phyloP scores from a whole-genome alignment of 2,888 invertebrate species.

The Lordiphosa fenestrarum region DNA sequence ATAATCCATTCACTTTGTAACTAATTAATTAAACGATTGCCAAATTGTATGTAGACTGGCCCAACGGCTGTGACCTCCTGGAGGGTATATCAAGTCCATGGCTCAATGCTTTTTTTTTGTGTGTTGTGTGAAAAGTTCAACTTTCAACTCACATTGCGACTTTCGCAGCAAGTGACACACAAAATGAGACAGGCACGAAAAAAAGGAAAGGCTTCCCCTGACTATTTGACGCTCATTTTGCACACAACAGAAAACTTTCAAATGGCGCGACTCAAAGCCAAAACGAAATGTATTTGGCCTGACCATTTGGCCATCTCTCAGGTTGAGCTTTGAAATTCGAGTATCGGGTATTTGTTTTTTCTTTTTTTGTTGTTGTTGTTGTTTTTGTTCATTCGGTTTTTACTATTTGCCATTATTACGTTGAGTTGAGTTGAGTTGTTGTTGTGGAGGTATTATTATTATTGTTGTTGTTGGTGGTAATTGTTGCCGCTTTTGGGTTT shows the following conservation, averaged over 20 bases:
- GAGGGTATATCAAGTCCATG: slow-evolving; percentile 48
- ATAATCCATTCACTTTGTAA: slow-evolving; percentile 36
- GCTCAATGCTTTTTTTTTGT: slow-evolving; percentile 61
- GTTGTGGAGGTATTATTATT: slow-evolving; percentile 28
- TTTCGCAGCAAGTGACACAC: slow-evolving; percentile 73
- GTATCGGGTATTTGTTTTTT: slow-evolving; percentile 55
- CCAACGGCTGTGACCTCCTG: slow-evolving; percentile 47
- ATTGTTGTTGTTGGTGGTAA: slow-evolving; percentile 53
- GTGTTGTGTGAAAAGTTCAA: slow-evolving; percentile 61
- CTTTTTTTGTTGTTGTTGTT: too few species aligned
- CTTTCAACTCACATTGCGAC: slow-evolving; percentile 66
- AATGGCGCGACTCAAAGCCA: slow-evolving; percentile 44
- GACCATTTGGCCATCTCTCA: slow-evolving; percentile 41
- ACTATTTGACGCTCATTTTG: slow-evolving; percentile 52
- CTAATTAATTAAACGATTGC: slow-evolving; percentile 35
- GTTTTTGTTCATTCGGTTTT: slow-evolving; percentile 7
- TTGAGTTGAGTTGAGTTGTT: slow-evolving; percentile 33
- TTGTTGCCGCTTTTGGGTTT: slow-evolving; percentile 59
- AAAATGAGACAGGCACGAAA: slow-evolving; percentile 31
- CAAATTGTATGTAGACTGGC: slow-evolving; percentile 34
- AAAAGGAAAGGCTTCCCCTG: slow-evolving; percentile 60
- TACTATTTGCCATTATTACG: slow-evolving; percentile 69
- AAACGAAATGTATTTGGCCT: slow-evolving; percentile 20
- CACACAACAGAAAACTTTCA: slow-evolving; percentile 53
- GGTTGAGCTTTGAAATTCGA: slow-evolving; percentile 51